Percentiles rank a stretch among this genome's conserved stretches.
Conservation (phyloP, 2,113 vertebrate species). For the Labeo catla region DNA sequence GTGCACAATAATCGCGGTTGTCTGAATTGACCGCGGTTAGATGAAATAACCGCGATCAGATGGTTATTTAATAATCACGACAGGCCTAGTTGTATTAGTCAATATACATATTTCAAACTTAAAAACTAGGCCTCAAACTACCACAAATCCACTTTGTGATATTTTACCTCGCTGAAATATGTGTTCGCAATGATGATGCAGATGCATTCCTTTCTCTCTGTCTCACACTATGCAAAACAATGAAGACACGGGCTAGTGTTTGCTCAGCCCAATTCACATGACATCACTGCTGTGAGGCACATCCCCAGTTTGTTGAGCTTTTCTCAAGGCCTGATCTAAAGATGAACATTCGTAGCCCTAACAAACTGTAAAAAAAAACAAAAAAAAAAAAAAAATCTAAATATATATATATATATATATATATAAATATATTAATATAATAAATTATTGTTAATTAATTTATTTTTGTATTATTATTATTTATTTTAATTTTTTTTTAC, state of each 20-base stretch:
- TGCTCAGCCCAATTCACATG: slow-evolving; percentile 48
- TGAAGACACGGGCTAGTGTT: slow-evolving; percentile 16
- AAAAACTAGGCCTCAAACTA: not conserved
- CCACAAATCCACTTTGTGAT: not conserved
- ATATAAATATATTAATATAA: too few relatives aligned
- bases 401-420: too few relatives aligned
- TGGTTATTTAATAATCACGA: too few relatives aligned
- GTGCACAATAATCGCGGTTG: too few relatives aligned
- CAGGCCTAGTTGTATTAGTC: too few relatives aligned
- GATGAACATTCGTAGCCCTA: not conserved
- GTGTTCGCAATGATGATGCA: not conserved
- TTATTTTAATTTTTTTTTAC: too few relatives aligned
- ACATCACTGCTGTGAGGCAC: slow-evolving; percentile 49
- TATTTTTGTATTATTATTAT: too few relatives aligned
- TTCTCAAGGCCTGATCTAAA: not conserved
- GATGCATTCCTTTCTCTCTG: not conserved
- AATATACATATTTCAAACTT: not conserved
- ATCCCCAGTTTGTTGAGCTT: not conserved
- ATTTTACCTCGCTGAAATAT: not conserved
- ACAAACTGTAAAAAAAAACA: too few relatives aligned
- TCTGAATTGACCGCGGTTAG: too few relatives aligned
- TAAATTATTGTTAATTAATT: too few relatives aligned
- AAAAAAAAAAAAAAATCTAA: too few relatives aligned
- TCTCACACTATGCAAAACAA: slow-evolving; percentile 49
- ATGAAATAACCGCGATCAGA: too few relatives aligned